Conservation (phyloP, 2,113 vertebrate species). For the Psephotus haematonotus region DNA sequence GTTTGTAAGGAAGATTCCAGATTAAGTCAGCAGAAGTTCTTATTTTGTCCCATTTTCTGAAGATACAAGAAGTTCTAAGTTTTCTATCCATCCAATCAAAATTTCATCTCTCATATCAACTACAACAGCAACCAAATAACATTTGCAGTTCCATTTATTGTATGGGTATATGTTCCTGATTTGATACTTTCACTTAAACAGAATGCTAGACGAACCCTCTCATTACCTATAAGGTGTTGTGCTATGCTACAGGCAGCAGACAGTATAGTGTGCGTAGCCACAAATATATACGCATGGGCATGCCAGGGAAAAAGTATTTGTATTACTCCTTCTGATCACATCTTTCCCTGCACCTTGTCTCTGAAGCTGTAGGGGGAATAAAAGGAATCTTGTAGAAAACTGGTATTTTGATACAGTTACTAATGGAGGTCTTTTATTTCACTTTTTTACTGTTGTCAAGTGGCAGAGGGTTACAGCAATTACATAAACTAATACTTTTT, state of each 20-base stretch:
- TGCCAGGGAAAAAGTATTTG: not conserved
- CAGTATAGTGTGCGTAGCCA: not conserved
- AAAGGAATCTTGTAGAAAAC: not conserved
- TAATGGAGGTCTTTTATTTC: not conserved
- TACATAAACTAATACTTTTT: not conserved
- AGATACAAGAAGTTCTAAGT: not conserved
- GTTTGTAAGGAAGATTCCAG: not conserved
- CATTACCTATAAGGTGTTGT: not conserved
- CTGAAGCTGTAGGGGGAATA: not conserved
- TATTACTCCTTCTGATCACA: not conserved
- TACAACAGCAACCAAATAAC: not conserved
- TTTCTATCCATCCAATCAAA: not conserved
- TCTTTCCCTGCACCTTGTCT: not conserved
- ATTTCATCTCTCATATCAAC: not conserved
- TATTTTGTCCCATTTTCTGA: not conserved
- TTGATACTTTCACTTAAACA: not conserved
- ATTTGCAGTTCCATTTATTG: not conserved
- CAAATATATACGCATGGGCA: not conserved
- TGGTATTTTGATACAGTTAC: not conserved
- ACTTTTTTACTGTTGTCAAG: not conserved
- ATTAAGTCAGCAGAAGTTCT: not conserved
- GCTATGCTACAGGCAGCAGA: not conserved
- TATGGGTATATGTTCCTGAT: not conserved
- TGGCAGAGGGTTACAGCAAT: not conserved
- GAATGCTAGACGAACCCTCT: not conserved